Conservation (phyloP, 1,140 invertebrate species). For the Leptopilina boulardi region DNA sequence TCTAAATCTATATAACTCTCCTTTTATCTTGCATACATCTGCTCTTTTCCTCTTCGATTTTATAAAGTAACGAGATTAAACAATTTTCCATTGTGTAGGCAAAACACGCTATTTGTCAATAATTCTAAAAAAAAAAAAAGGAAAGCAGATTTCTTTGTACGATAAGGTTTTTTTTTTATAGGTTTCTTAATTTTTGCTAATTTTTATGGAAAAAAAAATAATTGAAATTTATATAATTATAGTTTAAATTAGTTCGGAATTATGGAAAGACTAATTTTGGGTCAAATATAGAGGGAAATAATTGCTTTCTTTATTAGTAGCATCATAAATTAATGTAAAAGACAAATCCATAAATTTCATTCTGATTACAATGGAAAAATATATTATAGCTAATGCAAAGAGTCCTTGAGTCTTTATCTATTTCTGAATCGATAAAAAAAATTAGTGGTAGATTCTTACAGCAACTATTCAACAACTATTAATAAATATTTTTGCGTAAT, state of each 20-base stretch:
- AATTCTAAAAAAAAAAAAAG: too few species aligned
- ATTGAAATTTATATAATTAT: too few species aligned
- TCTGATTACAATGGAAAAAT: background rate
- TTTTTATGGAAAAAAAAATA: too few species aligned
- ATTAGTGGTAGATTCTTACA: background rate
- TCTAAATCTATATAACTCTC: conserved; percentile 1
- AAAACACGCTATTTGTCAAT: too few species aligned
- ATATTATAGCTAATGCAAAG: background rate
- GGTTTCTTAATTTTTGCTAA: too few species aligned
- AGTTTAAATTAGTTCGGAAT: too few species aligned
- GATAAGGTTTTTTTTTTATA: too few species aligned
- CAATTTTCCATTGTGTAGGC: background rate
- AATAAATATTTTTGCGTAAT: conserved; percentile 10
- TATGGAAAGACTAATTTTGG: too few species aligned
- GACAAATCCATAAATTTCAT: background rate
- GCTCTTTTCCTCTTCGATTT: background rate
- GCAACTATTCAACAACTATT: background rate
- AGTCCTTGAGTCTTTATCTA: conserved; percentile 16
- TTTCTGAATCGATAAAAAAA: background rate
- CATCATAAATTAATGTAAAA: background rate
- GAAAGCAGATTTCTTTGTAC: too few species aligned
- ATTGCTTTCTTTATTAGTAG: background rate
- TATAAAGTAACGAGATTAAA: background rate
- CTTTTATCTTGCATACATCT: background rate
- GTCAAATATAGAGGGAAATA: background rate